These are phyloP conservation scores for Alviniconcha marisindica DNA, from an alignment of 1,140 invertebrate species.

Conservation along the genomic window DNA sequence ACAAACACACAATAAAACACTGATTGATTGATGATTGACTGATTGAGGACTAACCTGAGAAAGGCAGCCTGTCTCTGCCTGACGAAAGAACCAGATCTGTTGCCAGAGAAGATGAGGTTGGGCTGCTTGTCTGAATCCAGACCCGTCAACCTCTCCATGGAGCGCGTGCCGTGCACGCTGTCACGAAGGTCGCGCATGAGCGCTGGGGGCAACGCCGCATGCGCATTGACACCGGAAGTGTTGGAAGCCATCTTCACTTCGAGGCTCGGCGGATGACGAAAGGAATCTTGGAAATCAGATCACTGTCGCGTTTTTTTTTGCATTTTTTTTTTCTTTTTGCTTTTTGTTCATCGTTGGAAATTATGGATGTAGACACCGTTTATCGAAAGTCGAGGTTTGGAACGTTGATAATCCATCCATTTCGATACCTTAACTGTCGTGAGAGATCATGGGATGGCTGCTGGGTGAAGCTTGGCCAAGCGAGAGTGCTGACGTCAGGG, in stretches of 20 bases:
- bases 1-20: neutral
- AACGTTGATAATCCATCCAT: too few relatives aligned
- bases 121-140: constrained; percentile 33
- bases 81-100: constrained; percentile 5
- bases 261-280: too few relatives aligned
- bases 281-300: too few relatives aligned
- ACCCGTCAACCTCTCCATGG: neutral
- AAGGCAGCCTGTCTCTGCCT: neutral
- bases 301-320: too few relatives aligned
- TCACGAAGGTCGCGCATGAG: constrained; percentile 17
- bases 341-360: neutral
- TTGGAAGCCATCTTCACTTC: neutral
- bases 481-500: too few relatives aligned
- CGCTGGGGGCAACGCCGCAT: constrained; percentile 27
- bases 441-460: too few relatives aligned
- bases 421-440: too few relatives aligned
- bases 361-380: too few relatives aligned
- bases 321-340: too few relatives aligned
- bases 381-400: too few relatives aligned
- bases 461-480: too few relatives aligned
- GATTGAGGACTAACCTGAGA: neutral
- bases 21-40: too few relatives aligned
- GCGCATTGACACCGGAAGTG: constrained; percentile 22
- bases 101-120: constrained; percentile 25
- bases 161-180: constrained; percentile 12